Evolutionary conservation across 2,888 invertebrate genomes (phyloP).

Genomic region (Rhopalosiphum nymphaeae): DNA sequence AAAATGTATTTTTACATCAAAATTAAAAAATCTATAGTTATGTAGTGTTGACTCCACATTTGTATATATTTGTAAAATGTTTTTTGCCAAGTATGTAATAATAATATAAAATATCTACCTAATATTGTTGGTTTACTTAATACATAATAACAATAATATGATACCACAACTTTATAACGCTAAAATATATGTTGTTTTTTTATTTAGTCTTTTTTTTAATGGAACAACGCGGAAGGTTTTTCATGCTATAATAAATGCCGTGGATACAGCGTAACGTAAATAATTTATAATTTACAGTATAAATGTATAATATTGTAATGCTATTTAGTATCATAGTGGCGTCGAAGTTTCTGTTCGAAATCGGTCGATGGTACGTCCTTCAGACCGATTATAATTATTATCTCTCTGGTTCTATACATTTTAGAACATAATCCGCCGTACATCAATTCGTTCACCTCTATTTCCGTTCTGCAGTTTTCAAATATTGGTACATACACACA

Average conservation of each 20-base stretch:
- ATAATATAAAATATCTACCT: neutral
- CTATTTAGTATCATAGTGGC: neutral
- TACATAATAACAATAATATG: neutral
- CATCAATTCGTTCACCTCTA: conserved; percentile 17
- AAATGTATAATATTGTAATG: neutral
- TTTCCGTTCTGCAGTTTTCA: neutral
- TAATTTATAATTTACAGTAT: neutral
- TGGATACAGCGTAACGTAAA: neutral
- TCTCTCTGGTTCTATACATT: neutral
- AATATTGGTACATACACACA: neutral
- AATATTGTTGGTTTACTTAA: neutral
- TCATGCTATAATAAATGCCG: neutral
- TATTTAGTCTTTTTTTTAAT: neutral
- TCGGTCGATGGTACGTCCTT: neutral
- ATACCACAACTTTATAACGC: neutral
- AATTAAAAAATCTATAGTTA: neutral
- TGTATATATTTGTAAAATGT: neutral
- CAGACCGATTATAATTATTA: neutral
- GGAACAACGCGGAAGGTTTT: neutral
- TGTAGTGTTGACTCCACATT: neutral
- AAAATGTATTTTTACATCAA: neutral
- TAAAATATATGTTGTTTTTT: neutral
- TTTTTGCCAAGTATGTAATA: neutral
- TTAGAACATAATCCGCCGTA: neutral
- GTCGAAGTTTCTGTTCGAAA: neutral